These are phyloP conservation scores for Pteronotus mesoamericanus DNA, from an alignment of 2,797 vertebrate genomes.

Conservation along the genomic window DNA sequence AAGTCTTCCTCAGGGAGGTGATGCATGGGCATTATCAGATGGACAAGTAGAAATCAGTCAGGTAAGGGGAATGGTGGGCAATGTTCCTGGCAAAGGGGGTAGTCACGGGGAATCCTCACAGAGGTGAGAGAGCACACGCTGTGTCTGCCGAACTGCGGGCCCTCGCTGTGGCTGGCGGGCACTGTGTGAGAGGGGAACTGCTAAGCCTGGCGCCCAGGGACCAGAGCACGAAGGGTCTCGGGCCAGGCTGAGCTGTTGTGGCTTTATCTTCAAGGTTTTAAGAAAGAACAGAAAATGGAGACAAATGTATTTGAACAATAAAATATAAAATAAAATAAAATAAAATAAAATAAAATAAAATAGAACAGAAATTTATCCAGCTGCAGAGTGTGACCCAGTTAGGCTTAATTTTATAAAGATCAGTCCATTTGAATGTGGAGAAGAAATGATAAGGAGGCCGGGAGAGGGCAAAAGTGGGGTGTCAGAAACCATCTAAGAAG, in stretches of 20 bases:
- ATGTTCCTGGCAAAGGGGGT: accelerated
- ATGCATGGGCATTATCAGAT: not conserved
- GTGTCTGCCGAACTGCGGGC: not conserved
- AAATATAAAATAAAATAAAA: too few relatives aligned
- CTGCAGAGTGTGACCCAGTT: not conserved
- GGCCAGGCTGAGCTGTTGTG: not conserved
- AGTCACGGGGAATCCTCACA: not conserved
- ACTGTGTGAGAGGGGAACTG: not conserved
- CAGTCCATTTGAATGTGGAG: not conserved
- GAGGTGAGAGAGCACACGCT: not conserved
- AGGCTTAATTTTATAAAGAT: not conserved
- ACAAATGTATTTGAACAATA: too few relatives aligned
- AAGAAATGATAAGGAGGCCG: not conserved
- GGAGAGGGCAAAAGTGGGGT: not conserved
- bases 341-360: too few relatives aligned
- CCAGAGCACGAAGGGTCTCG: accelerated
- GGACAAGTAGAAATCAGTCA: not conserved
- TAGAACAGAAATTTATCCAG: not conserved
- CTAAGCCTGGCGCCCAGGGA: not conserved
- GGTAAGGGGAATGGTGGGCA: not conserved
- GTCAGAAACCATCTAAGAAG: not conserved
- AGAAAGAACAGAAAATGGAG: not conserved
- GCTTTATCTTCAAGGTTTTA: not conserved
- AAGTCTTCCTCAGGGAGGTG: not conserved
- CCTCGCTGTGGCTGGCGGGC: not conserved